Percentiles rank a stretch among this genome's conserved stretches.
These are phyloP conservation scores for Pleuronectes platessa DNA, from an alignment of 2,113 vertebrate genomes.

Conservation along the genomic window DNA sequence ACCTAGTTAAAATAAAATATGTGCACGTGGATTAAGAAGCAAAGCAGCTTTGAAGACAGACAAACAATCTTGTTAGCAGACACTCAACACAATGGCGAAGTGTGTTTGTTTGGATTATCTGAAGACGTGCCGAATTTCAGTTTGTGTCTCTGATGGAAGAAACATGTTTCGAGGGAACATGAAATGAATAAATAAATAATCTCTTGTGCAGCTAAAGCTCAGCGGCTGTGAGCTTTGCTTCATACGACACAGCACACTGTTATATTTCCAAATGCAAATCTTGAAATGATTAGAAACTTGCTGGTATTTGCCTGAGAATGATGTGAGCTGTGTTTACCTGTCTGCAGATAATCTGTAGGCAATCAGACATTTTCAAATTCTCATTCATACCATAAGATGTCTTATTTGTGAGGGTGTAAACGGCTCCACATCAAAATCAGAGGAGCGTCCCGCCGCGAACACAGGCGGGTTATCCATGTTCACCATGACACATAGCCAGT, in stretches of 20 bases:
- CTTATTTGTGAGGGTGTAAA: not conserved
- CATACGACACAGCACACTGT: not conserved
- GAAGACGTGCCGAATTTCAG: not conserved
- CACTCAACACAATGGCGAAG: not conserved
- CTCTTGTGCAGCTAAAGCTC: not conserved
- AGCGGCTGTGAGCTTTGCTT: not conserved
- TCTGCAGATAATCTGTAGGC: too few relatives aligned
- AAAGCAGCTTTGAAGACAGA: not conserved
- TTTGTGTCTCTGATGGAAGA: constrained; percentile 10
- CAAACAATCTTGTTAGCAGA: not conserved
- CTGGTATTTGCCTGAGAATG: constrained; percentile 1
- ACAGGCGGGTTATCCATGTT: constrained; percentile 31
- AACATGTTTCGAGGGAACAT: not conserved
- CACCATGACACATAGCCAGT: constrained; percentile 22
- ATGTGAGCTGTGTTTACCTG: not conserved
- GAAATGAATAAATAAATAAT: constrained; percentile 24
- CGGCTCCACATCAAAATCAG: not conserved
- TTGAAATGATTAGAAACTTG: not conserved
- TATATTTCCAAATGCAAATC: not conserved
- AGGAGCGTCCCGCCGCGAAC: constrained; percentile 8
- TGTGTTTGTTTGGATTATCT: constrained; percentile 3
- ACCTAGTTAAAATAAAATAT: not conserved
- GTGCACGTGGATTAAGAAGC: constrained; percentile 18
- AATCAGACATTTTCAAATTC: too few relatives aligned
- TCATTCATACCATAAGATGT: too few relatives aligned